Percentiles rank a stretch among this genome's conserved stretches.
These are phyloP conservation scores for Monoplex corrugatus DNA, from an alignment of 2,888 invertebrate species.

Conservation along the genomic window DNA sequence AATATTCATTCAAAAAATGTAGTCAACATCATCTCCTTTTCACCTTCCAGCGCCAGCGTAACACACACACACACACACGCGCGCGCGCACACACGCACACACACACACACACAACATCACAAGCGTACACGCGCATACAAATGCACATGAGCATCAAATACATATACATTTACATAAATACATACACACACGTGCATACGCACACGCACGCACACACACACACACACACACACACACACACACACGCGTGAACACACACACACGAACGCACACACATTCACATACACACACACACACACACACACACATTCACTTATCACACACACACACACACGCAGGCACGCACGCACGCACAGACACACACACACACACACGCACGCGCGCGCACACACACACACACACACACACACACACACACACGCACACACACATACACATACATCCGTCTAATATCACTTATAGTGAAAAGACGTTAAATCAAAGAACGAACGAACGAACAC, in stretches of 20 bases:
- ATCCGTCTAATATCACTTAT: too few relatives aligned
- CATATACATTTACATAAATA: neutral
- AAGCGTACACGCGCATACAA: neutral
- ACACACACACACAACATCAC: neutral
- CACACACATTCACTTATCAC: neutral
- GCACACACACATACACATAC: too few relatives aligned
- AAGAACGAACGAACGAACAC: too few relatives aligned
- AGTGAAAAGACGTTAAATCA: too few relatives aligned
- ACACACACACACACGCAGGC: neutral
- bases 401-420: slow-evolving; percentile 5
- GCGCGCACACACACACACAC: slow-evolving; percentile 17
- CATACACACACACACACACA: slow-evolving; percentile 19
- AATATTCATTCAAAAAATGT: too few relatives aligned
- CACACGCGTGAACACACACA: slow-evolving; percentile 9
- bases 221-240: slow-evolving; percentile 29
- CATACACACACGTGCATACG: neutral
- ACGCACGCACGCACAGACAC: neutral
- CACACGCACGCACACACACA: neutral
- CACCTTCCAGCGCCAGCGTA: too few relatives aligned
- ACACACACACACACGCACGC: slow-evolving; percentile 1
- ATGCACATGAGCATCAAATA: neutral
- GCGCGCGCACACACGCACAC: neutral
- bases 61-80: slow-evolving; percentile 4
- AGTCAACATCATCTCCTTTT: too few relatives aligned
- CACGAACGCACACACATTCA: neutral